A percentile compares a stretch with the other conserved stretches of the same genome.
Evolutionary conservation across 2,113 vertebrate genomes (phyloP).

Genomic region (Macquaria australasica): DNA sequence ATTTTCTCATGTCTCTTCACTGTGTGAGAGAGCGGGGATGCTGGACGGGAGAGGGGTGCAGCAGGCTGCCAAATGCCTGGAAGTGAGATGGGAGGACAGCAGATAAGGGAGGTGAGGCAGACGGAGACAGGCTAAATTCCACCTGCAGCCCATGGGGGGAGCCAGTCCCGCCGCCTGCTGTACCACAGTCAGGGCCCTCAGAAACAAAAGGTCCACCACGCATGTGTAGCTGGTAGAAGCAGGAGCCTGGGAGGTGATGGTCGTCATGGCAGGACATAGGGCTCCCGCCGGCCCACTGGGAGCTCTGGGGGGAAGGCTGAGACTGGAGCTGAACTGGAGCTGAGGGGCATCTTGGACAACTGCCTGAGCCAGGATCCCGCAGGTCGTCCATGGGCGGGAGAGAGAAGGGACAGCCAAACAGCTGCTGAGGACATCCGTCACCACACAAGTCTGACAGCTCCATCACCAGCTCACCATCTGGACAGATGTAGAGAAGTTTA

Average conservation of each 20-base stretch:
- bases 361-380: constrained; percentile 46
- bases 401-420: constrained; percentile 68
- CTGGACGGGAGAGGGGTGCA: constrained; percentile 84
- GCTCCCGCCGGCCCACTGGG: constrained; percentile 47
- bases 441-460: constrained; percentile 67
- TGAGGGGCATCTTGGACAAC: constrained; percentile 35
- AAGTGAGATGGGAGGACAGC: constrained; percentile 83
- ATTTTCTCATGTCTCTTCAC: constrained; percentile 74
- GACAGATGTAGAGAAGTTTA: neutral
- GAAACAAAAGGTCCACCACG: constrained; percentile 74
- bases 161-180: constrained; percentile 7
- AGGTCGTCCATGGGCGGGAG: constrained; percentile 55
- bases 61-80: constrained; percentile 86
- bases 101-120: constrained; percentile 59
- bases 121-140: constrained; percentile 69
- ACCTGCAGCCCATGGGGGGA: constrained; percentile 66
- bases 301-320: constrained; percentile 51
- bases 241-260: constrained; percentile 56
- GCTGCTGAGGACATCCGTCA: constrained; percentile 64
- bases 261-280: constrained; percentile 48
- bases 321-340: constrained; percentile 58
- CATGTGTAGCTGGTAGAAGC: constrained; percentile 83
- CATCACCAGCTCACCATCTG: constrained; percentile 75
- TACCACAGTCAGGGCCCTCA: constrained; percentile 50
- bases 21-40: constrained; percentile 86